Evolutionary conservation across 2,888 invertebrate species (phyloP).

Genomic region (Metallyticus violacea): DNA sequence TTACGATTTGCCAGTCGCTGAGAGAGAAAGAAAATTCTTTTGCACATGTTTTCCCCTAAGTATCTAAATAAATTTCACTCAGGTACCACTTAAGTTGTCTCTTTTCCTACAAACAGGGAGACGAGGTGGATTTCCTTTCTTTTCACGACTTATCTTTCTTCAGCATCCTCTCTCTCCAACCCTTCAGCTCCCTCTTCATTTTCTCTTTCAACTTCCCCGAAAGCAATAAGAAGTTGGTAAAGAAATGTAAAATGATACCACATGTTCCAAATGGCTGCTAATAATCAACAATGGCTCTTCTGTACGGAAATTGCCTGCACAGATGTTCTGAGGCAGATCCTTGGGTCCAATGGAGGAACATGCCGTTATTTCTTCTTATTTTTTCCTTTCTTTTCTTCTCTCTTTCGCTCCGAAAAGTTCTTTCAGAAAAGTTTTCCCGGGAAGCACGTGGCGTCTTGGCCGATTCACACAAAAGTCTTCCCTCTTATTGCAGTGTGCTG

Average conservation of each 20-base stretch:
- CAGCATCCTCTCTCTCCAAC: too few species aligned
- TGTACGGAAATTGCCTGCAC: not conserved
- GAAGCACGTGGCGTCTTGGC: not conserved
- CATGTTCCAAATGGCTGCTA: slow-evolving; percentile 20
- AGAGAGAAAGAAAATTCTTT: not conserved
- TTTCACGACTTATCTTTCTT: not conserved
- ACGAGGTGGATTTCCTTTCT: not conserved
- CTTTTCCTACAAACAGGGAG: not conserved
- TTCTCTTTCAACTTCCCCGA: not conserved
- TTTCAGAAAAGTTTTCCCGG: not conserved
- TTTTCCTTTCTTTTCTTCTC: not conserved
- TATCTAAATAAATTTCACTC: not conserved
- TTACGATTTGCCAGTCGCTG: not conserved
- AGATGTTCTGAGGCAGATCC: too few species aligned
- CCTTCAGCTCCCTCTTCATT: not conserved
- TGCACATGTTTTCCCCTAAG: not conserved
- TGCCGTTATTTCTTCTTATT: slow-evolving; percentile 5
- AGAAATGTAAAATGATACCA: slow-evolving; percentile 14
- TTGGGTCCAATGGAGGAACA: not conserved
- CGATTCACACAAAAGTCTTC: not conserved
- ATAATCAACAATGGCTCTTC: slow-evolving; percentile 12
- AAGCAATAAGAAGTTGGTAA: not conserved
- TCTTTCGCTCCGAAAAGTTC: not conserved
- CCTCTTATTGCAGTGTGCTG: not conserved
- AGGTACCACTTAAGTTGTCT: not conserved